Evolutionary conservation across 2,113 vertebrate species (phyloP).

Genomic region (Sciurus niger): DNA sequence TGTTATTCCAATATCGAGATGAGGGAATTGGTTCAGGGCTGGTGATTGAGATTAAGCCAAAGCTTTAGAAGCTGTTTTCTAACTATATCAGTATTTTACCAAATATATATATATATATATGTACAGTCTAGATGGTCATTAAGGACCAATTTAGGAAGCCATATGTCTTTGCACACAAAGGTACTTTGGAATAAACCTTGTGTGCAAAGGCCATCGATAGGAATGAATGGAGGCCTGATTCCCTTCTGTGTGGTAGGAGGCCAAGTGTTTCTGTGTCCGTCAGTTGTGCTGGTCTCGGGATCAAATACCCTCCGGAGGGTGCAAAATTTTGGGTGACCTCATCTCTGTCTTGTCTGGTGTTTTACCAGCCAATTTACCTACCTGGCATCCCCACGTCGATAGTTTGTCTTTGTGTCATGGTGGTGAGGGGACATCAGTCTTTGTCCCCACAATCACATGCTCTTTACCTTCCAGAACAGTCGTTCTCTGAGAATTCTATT

Average conservation of each 20-base stretch:
- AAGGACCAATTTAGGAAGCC: neutral
- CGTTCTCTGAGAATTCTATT: neutral
- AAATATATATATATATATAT: no score
- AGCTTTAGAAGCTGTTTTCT: neutral
- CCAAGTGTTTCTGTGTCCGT: neutral
- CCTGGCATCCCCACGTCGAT: neutral
- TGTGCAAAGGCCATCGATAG: accelerated
- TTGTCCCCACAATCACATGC: accelerated
- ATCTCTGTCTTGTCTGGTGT: neutral
- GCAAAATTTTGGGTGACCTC: neutral
- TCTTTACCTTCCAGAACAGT: neutral
- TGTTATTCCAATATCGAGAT: neutral
- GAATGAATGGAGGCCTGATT: neutral
- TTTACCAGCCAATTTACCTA: neutral
- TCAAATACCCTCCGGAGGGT: accelerated
- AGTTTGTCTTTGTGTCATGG: neutral
- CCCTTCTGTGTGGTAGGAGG: neutral
- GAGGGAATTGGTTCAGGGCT: neutral
- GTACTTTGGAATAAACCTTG: no score
- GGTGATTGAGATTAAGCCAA: neutral
- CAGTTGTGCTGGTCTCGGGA: neutral
- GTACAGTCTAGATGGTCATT: no score
- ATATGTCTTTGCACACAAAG: neutral
- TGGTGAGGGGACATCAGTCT: accelerated
- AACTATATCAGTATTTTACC: neutral